These are phyloP conservation scores for Podocnemis expansa DNA, from an alignment of 2,113 vertebrate genomes.

Conservation along the genomic window DNA sequence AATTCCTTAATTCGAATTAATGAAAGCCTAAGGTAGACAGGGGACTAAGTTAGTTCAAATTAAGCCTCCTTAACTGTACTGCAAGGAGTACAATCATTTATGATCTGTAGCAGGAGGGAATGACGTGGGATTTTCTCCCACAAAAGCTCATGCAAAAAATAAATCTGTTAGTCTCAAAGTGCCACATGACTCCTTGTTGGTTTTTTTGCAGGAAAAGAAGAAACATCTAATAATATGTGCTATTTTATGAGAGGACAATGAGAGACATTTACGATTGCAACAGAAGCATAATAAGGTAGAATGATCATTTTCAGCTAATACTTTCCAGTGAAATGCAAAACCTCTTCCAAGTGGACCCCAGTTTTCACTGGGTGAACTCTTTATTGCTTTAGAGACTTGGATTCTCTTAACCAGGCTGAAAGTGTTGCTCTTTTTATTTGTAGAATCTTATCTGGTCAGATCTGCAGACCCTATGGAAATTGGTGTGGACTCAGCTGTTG, in stretches of 20 bases:
- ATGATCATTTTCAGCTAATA: not conserved
- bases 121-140: too few species aligned
- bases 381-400: constrained; percentile 1
- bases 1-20: too few species aligned
- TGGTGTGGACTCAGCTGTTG: not conserved
- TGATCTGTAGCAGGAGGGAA: not conserved
- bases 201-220: not conserved
- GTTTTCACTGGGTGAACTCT: not conserved
- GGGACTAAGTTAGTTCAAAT: too few species aligned
- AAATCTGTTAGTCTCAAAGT: too few species aligned
- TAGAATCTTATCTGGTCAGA: not conserved
- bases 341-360: not conserved
- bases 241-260: not conserved
- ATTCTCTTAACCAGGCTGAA: not conserved
- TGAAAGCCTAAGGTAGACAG: too few species aligned
- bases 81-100: not conserved
- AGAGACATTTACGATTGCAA: not conserved
- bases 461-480: not conserved
- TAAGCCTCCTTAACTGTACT: too few species aligned
- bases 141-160: too few species aligned
- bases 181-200: too few species aligned
- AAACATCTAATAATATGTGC: not conserved
- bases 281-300: constrained; percentile 1
- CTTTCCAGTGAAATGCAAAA: not conserved
- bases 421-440: not conserved